Base-by-base conservation (phyloP, 2,888 invertebrate species). In the Chrysolina americana region DNA sequence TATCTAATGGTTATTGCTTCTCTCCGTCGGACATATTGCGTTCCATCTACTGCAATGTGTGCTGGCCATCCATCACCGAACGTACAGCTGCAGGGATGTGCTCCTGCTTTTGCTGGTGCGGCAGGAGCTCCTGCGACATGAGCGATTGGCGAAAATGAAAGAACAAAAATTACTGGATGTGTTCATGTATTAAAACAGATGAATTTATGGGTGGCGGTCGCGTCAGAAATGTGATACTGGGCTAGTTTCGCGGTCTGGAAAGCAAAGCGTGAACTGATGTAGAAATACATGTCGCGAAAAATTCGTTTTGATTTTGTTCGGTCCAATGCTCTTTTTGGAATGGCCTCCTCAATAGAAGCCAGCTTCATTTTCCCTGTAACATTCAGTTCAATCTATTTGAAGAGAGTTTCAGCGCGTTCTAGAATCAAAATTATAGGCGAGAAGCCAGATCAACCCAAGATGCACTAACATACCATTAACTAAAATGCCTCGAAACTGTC, bases 1-100 rank as follows among this genome's bases (percentile, higher is more conserved):
- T 88, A 89, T 90, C 89, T 90, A 90, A 90, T 90, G 90, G 90
- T 90, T 90, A 90, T 90, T 90, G 90, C 90, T 89, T 90, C 89
- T 89, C 89, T 88, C 73, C 88, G 85, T 87, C 89, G 89, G 90
- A 90, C 90, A 90, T 90, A 90, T 90, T 90, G 90, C 90, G 89
- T 89, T 90, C 89, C 89, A 89, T 90, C 89, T 89, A 89, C 88
- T 89, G 90, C 90, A 90, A 89, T 89, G 90, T 90, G 90, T 89
- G 89, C 89, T 86, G 87, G 87, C 89, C 88, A 89, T 90, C 89
- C 89, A 90, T 90, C 90, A 90, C 87, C 28, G 50, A 59, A 69
- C 71, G 50, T 85, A 83, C 84, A 84, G 85, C 83, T 84, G 85
- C 84, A 81, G 85, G 84, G 81, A 83, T 81, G 82, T 80, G 79